Conservation (phyloP, 92 coral and sea anemone genomes). For the Porites rus region DNA sequence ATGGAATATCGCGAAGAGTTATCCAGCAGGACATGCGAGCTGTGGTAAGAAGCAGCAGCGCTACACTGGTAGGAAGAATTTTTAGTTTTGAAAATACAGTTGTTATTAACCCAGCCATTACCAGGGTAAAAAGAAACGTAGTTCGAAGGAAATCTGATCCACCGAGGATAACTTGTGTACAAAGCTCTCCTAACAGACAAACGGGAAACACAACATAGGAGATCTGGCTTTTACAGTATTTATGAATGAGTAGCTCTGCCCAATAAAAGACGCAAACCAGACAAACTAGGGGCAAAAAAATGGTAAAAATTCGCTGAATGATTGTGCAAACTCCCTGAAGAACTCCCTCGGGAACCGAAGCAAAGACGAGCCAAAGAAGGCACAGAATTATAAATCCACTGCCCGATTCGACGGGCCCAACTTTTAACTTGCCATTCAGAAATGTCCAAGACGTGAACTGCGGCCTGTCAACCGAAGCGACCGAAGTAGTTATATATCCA, state of each 20-base stretch:
- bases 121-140: slow-evolving; percentile 84
- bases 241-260: slow-evolving; percentile 96
- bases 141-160: slow-evolving; percentile 88
- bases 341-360: slow-evolving; percentile 89
- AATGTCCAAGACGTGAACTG: slow-evolving; percentile 79
- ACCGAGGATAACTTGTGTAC: slow-evolving; percentile 91
- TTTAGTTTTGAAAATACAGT: slow-evolving; percentile 80
- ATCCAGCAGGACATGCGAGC: slow-evolving; percentile 89
- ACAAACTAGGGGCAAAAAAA: slow-evolving; percentile 86
- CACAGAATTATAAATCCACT: slow-evolving; percentile 80
- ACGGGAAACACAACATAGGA: slow-evolving; percentile 92
- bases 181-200: slow-evolving; percentile 92
- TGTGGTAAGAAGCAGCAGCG: slow-evolving; percentile 73
- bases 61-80: slow-evolving; percentile 81
- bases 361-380: slow-evolving; percentile 89
- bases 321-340: slow-evolving; percentile 82
- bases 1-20: slow-evolving; percentile 81
- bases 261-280: slow-evolving; percentile 96
- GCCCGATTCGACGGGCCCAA: slow-evolving; percentile 95
- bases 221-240: slow-evolving; percentile 90
- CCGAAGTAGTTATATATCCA: slow-evolving; percentile 94
- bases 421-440: slow-evolving; percentile 82
- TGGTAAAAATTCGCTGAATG: slow-evolving; percentile 75
- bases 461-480: slow-evolving; percentile 92
- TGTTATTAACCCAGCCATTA: slow-evolving; percentile 81